Evolutionary conservation across 2,888 invertebrate genomes (phyloP).

Genomic region (Netelia melanura): DNA sequence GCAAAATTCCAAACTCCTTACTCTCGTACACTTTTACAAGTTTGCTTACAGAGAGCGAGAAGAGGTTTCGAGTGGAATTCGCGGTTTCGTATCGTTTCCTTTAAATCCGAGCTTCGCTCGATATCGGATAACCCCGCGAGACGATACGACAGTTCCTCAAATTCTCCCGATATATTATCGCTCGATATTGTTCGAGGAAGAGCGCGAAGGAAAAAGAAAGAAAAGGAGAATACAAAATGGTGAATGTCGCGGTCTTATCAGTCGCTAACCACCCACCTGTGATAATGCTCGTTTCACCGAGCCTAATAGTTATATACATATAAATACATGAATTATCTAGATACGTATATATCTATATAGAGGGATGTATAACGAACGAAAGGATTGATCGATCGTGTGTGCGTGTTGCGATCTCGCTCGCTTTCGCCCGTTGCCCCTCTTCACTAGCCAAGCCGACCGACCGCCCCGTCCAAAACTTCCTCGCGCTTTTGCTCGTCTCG

Average conservation of each 20-base stretch:
- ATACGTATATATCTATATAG: background rate
- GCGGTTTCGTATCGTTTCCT: background rate
- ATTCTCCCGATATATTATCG: background rate
- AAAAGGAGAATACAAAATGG: background rate
- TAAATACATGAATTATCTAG: slow-evolving; percentile 11
- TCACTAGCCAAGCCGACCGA: too few relatives aligned
- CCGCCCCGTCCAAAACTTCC: slow-evolving; percentile 31
- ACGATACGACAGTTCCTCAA: background rate
- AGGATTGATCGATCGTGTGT: slow-evolving; percentile 47
- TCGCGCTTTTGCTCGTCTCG: slow-evolving; percentile 42
- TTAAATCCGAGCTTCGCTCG: background rate
- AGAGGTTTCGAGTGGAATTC: background rate
- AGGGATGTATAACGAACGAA: slow-evolving; percentile 15
- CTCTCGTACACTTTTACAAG: background rate
- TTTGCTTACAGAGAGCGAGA: background rate
- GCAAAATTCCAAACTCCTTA: too few relatives aligned
- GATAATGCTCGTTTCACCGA: slow-evolving; percentile 25
- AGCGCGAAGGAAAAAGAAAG: background rate
- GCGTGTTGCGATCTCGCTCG: slow-evolving; percentile 44
- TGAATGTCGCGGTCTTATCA: slow-evolving; percentile 17
- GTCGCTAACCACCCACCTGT: slow-evolving; percentile 15
- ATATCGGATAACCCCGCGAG: background rate
- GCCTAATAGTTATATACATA: slow-evolving; percentile 3
- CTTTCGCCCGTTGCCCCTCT: slow-evolving; percentile 43
- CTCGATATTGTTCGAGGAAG: too few relatives aligned